Percentiles rank a stretch among this genome's conserved stretches.
Conservation (phyloP, 2,888 invertebrate species). For the Tillus elongatus region DNA sequence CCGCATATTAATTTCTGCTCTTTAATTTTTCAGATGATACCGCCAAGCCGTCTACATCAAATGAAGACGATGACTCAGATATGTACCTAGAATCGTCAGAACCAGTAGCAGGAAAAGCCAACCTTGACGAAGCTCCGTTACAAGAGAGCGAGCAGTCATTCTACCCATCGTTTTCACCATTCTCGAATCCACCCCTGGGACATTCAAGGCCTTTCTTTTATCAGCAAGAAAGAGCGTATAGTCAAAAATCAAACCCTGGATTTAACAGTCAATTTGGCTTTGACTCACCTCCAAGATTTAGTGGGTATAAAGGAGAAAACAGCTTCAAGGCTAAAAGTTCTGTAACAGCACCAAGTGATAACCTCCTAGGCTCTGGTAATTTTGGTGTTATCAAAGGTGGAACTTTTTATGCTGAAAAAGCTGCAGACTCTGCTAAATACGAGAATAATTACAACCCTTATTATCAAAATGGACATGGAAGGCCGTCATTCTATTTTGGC, state of each 20-base stretch:
- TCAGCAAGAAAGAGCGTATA: slow-evolving; percentile 52
- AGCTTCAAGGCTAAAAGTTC: background rate
- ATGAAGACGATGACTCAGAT: no score
- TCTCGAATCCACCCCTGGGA: slow-evolving; percentile 50
- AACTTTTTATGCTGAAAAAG: slow-evolving; percentile 69
- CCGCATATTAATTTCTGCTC: no score
- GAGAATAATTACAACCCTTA: slow-evolving; percentile 49
- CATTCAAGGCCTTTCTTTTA: slow-evolving; percentile 53
- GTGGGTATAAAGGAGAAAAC: slow-evolving; percentile 31
- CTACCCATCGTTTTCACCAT: slow-evolving; percentile 59
- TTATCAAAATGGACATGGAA: slow-evolving; percentile 62
- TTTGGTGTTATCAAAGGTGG: slow-evolving; percentile 81
- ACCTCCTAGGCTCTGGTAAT: slow-evolving; percentile 74
- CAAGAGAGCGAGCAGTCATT: slow-evolving; percentile 47
- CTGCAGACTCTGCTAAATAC: slow-evolving; percentile 47
- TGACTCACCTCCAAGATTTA: slow-evolving; percentile 36
- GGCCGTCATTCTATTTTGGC: slow-evolving; percentile 50
- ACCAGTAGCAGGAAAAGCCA: slow-evolving; percentile 13
- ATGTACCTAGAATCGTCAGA: no score
- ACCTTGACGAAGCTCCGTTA: slow-evolving; percentile 22
- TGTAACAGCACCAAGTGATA: slow-evolving; percentile 44
- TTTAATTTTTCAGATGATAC: slow-evolving; percentile 12
- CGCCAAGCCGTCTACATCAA: no score
- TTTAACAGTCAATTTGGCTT: slow-evolving; percentile 33
- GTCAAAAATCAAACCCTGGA: slow-evolving; percentile 46